Evolutionary conservation across 2,797 vertebrate genomes (phyloP).

Genomic region (Squalus acanthias): DNA sequence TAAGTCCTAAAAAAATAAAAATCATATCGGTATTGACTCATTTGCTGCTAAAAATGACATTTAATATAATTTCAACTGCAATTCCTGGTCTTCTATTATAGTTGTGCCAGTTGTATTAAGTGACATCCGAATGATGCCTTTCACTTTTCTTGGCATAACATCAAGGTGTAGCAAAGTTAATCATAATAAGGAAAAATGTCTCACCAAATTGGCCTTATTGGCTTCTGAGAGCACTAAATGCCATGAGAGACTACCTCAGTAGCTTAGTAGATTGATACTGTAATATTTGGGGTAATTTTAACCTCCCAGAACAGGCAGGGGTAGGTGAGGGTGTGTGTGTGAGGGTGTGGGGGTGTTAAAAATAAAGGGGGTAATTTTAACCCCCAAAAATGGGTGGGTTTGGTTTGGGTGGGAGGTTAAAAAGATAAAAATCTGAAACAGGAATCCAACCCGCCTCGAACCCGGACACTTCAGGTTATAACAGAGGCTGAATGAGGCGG

Average conservation of each 20-base stretch:
- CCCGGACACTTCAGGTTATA: background rate
- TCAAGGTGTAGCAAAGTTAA: background rate
- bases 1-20: background rate
- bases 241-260: background rate
- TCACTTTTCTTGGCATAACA: background rate
- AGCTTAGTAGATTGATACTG: background rate
- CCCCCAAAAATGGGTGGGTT: background rate
- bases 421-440: background rate
- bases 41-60: background rate
- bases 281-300: background rate
- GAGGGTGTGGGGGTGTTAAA: background rate
- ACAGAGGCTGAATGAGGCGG: background rate
- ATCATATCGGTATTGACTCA: background rate
- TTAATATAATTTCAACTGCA: background rate
- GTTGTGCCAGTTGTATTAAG: background rate
- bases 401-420: background rate
- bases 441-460: background rate
- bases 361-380: background rate
- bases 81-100: background rate
- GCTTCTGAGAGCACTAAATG: background rate
- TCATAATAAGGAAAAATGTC: background rate
- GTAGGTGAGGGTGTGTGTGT: too few relatives aligned
- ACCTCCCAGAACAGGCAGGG: background rate
- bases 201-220: background rate
- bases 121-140: background rate